These are phyloP conservation scores for Acinonyx jubatus DNA, from an alignment of 2,113 vertebrate genomes.

Conservation along the genomic window DNA sequence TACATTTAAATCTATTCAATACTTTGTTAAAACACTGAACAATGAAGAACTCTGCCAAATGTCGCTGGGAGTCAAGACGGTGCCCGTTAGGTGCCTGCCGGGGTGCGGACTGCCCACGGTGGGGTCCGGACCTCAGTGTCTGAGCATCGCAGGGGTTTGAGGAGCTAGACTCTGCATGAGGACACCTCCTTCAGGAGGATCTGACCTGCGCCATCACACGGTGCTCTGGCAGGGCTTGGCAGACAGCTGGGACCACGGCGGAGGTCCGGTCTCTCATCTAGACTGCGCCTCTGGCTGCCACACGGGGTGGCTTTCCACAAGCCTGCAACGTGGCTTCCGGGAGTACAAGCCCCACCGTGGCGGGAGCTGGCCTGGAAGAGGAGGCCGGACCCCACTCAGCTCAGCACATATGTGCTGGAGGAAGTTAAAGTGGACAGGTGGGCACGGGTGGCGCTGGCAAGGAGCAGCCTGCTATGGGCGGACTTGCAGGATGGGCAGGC, in stretches of 20 bases:
- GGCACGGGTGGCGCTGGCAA: background rate
- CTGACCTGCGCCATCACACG: fast-evolving
- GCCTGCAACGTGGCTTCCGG: background rate
- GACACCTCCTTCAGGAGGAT: background rate
- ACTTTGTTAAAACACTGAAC: background rate
- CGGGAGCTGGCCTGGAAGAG: too few species aligned
- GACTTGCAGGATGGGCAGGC: background rate
- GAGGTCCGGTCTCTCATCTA: background rate
- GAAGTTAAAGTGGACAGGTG: background rate
- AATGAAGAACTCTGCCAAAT: background rate
- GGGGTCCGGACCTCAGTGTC: background rate
- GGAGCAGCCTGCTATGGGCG: fast-evolving
- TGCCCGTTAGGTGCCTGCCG: fast-evolving
- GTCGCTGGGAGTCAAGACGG: background rate
- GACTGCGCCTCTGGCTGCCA: background rate
- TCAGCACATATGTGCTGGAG: fast-evolving
- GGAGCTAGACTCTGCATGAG: background rate
- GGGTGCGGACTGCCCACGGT: fast-evolving
- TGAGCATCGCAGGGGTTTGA: fast-evolving
- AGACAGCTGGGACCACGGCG: fast-evolving
- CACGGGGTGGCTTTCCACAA: background rate
- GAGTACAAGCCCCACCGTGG: fast-evolving
- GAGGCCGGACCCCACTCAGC: background rate
- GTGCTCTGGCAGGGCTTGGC: background rate
- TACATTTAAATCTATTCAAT: background rate